Base-by-base conservation (phyloP, 2,797 vertebrate genomes). In the Denticeps clupeoides region DNA sequence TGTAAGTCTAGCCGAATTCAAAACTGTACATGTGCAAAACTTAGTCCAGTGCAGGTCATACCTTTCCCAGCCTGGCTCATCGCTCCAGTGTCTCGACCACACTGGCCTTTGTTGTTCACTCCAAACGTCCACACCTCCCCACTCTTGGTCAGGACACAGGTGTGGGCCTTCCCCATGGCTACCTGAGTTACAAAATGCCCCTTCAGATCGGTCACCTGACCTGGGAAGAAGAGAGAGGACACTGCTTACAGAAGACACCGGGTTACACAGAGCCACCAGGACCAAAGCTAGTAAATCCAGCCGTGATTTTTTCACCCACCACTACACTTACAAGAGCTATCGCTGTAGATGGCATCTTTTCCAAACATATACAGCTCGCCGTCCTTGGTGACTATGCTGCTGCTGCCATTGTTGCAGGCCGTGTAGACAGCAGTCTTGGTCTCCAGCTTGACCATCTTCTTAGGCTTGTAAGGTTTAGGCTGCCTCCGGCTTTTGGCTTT, bases 301-400 rank as follows among this genome's bases (percentile, higher is more conserved):
- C n/a, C n/a, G n/a, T n/a, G n/a, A n/a, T n/a, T n/a, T n/a, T n/a
- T n/a, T n/a, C n/a, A n/a, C n/a, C n/a, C n/a, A n/a, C n/a, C n/a
- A n/a, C n/a, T n/a, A 4, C 35, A 87, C 93, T 91, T 82, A 98
- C 95, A 93, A 75, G 92, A 89, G 73, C 86, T 90, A 71, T 99
- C 95, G 58, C 92, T 97, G 74, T 98, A 98, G 79, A 98, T 93
- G 28, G 95, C 95, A 74, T 99, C 95, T 81, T 99, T 99, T 57
- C 95, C 95, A 75, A 99, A 99, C 94, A 98, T 96, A 76, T 93
- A 99, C 15, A 99, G 87, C 65, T 98, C 95, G 58, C 95, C 95
- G 33, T 99, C 95, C 78, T 97, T 98, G 59, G 94, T 97, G 65
- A 96, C 83, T 22, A 97, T 89, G 62, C 93, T 97, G 79, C 95